Evolutionary conservation across 2,888 invertebrate species (phyloP).

Genomic region (Bellardia pandia): DNA sequence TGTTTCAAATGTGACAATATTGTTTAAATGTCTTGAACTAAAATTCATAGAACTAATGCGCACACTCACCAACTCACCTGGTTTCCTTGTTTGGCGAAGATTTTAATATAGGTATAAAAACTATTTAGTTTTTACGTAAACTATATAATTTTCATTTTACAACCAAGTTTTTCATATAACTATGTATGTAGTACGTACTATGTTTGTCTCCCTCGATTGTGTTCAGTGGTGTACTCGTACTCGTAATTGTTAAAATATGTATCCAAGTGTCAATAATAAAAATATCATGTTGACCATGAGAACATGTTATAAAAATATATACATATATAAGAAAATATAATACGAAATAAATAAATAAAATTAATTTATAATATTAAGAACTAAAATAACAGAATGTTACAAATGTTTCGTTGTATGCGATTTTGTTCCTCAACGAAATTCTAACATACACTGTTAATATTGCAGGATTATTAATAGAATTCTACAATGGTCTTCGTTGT

Average conservation of each 20-base stretch:
- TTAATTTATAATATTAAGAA: slow-evolving; percentile 74
- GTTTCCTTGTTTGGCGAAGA: slow-evolving; percentile 49
- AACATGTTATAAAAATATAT: slow-evolving; percentile 81
- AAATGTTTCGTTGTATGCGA: slow-evolving; percentile 76
- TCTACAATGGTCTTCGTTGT: too few relatives aligned
- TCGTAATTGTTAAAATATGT: slow-evolving; percentile 72
- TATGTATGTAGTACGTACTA: neutral
- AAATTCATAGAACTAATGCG: slow-evolving; percentile 14
- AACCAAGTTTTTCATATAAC: slow-evolving; percentile 39
- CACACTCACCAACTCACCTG: neutral
- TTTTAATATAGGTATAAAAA: neutral
- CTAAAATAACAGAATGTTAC: slow-evolving; percentile 77
- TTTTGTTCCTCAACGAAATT: slow-evolving; percentile 47
- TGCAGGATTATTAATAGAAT: neutral
- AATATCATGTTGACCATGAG: slow-evolving; percentile 82
- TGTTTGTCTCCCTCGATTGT: slow-evolving; percentile 19
- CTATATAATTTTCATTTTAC: neutral
- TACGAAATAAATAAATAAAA: slow-evolving; percentile 44
- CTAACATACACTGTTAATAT: slow-evolving; percentile 48
- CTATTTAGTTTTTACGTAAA: neutral
- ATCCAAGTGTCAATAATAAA: slow-evolving; percentile 75
- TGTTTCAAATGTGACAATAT: slow-evolving; percentile 5
- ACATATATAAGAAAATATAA: slow-evolving; percentile 46
- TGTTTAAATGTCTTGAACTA: slow-evolving; percentile 15
- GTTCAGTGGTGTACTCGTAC: slow-evolving; percentile 22